These are phyloP conservation scores for Phrynocephalus versicolor DNA, from an alignment of 2,113 vertebrate genomes.

Conservation along the genomic window DNA sequence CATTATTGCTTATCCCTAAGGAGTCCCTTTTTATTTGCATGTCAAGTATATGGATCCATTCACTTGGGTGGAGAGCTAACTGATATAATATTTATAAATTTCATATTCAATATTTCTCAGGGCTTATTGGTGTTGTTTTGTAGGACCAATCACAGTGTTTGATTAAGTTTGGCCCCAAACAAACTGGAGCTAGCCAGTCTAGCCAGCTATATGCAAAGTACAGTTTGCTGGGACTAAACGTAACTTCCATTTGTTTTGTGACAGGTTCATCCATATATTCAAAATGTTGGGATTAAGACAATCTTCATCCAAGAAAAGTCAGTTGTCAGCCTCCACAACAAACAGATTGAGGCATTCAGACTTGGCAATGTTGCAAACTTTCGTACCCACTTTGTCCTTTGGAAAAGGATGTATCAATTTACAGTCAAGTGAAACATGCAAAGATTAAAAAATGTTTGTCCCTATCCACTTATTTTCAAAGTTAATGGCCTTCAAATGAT, in stretches of 20 bases:
- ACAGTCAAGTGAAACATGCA: slow-evolving; percentile 36
- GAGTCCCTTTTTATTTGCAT: too few species aligned
- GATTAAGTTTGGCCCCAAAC: slow-evolving; percentile 1
- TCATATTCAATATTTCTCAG: background rate
- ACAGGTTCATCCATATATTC: slow-evolving; percentile 46
- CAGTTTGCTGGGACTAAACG: slow-evolving; percentile 38
- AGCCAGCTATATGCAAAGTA: slow-evolving; percentile 27
- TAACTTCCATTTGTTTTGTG: slow-evolving; percentile 55
- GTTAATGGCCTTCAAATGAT: slow-evolving; percentile 49
- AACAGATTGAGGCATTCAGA: background rate
- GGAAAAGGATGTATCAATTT: slow-evolving; percentile 26
- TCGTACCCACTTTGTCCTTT: background rate
- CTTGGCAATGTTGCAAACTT: background rate
- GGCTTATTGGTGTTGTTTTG: background rate
- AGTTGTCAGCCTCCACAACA: slow-evolving; percentile 2
- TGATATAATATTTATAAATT: too few species aligned
- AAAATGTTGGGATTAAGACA: slow-evolving; percentile 60
- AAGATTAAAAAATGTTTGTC: slow-evolving; percentile 43
- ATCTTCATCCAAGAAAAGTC: slow-evolving; percentile 50
- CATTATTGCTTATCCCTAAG: too few species aligned
- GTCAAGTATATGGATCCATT: too few species aligned
- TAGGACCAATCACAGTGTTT: background rate
- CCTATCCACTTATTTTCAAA: slow-evolving; percentile 8
- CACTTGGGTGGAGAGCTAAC: too few species aligned
- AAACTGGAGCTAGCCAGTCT: background rate